Base-by-base conservation (phyloP, 1,140 invertebrate genomes). In the Caligus rogercresseyi region DNA sequence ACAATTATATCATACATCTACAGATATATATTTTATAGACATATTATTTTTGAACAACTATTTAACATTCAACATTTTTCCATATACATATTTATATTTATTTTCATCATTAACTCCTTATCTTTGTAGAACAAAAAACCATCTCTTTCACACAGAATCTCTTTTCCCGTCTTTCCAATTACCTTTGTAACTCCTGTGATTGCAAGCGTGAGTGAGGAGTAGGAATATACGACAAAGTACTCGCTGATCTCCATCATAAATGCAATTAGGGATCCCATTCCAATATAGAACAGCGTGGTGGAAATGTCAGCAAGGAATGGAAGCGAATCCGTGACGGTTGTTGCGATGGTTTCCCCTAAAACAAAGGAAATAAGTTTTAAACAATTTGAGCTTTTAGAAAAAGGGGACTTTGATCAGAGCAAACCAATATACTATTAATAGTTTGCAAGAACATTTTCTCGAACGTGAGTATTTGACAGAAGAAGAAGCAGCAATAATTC, bases 151-250 rank as follows among this genome's bases (percentile, higher is more conserved):
- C 31, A 43, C n/a, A n/a, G n/a, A n/a, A n/a, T n/a, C n/a, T n/a
- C n/a, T n/a, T 43, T 43, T 43, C n/a, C 7, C n/a, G 53, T 54
- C 3, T 54, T 54, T n/a, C 16, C 21, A 15, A 66, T 74, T 77
- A 93, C 92, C 82, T 98, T 98, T 71, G 96, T 86, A 71, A 98
- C 92, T 55, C 93, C 92, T 62, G 89, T 83, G 68, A 98, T 87
- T 3, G 90, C 90, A 24, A 98, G 76, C 2, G 94, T 98, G 26
- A 98, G 81, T 79, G 92, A 94, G 69, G 94, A 98, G n/a, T 92
- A 96, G 70, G 87, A 83, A 16, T 84, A 84, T 56, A 98, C 80
- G 54, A 98, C 83, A 62, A 96, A 75, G 73, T 90, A 97, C 76
- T 98, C 94, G 71, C 82, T 84, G 65, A 93, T 75, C 80, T 98